Conservation (phyloP, 2,888 invertebrate species). For the Odontomyia ornata region DNA sequence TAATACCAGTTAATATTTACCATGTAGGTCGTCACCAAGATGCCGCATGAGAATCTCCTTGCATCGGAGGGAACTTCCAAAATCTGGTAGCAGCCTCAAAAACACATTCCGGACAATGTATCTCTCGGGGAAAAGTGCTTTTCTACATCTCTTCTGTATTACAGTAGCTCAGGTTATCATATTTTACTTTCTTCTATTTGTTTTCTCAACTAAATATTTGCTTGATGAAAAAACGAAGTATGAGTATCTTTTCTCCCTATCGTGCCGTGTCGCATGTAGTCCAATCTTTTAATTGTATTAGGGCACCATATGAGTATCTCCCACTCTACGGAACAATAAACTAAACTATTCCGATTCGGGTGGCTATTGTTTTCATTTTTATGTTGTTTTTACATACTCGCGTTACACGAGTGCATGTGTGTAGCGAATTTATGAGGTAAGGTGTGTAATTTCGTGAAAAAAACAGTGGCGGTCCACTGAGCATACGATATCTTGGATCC, state of each 20-base stretch:
- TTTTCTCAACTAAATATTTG: slow-evolving; percentile 49
- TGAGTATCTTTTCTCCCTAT: slow-evolving; percentile 21
- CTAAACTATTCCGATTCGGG: slow-evolving; percentile 3
- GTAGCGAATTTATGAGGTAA: background rate
- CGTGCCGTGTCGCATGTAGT: background rate
- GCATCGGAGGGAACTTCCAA: background rate
- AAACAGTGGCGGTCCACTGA: slow-evolving; percentile 41
- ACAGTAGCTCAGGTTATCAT: slow-evolving; percentile 42
- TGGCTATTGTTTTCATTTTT: slow-evolving; percentile 1
- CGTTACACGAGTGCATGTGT: background rate
- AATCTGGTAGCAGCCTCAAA: slow-evolving; percentile 22
- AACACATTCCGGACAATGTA: slow-evolving; percentile 4
- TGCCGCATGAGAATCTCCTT: background rate
- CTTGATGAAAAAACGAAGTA: too few species aligned
- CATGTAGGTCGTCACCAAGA: background rate
- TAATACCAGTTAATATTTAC: slow-evolving; percentile 24
- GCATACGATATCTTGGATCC: slow-evolving; percentile 4
- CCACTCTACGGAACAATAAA: background rate
- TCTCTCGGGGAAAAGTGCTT: slow-evolving; percentile 9
- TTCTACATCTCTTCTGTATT: slow-evolving; percentile 26
- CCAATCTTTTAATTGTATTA: background rate
- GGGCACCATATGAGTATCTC: background rate
- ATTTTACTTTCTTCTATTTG: slow-evolving; percentile 46
- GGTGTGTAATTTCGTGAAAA: slow-evolving; percentile 26
- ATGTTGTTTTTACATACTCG: background rate